Evolutionary conservation across 2,888 invertebrate species (phyloP).

Genomic region (Volucella inanis): DNA sequence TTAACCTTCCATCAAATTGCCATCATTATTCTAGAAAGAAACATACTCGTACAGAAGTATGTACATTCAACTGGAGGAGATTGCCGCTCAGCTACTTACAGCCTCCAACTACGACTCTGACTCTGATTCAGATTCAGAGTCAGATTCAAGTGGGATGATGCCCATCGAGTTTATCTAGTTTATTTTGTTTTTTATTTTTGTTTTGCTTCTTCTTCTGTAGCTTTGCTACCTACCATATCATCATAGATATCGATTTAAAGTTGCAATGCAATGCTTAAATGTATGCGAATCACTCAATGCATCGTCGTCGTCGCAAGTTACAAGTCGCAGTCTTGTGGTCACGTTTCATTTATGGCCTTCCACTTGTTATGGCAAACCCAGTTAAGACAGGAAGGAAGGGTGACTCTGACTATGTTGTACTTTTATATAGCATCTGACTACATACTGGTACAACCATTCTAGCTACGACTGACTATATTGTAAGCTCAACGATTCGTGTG

Average conservation of each 20-base stretch:
- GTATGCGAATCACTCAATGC: constrained; percentile 46
- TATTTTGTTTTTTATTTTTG: constrained; percentile 3
- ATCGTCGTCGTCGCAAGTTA: constrained; percentile 22
- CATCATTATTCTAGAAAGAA: constrained; percentile 40
- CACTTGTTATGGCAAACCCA: constrained; percentile 54
- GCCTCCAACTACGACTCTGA: not conserved
- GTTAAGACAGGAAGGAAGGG: constrained; percentile 63
- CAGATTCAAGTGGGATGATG: constrained; percentile 45
- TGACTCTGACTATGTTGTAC: constrained; percentile 29
- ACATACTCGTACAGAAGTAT: constrained; percentile 48
- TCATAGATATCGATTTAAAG: constrained; percentile 61
- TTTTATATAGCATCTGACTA: constrained; percentile 19
- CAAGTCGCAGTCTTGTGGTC: constrained; percentile 41
- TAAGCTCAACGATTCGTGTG: constrained; percentile 43
- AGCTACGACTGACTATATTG: constrained; percentile 20
- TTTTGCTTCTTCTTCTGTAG: constrained; percentile 25
- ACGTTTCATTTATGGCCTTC: constrained; percentile 62
- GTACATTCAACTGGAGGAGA: constrained; percentile 53
- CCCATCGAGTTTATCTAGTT: constrained; percentile 66
- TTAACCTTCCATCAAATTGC: constrained; percentile 63
- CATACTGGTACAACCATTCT: constrained; percentile 29
- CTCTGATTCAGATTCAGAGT: not conserved
- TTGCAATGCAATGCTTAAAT: constrained; percentile 37
- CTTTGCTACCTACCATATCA: constrained; percentile 33
- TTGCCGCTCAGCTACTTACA: constrained; percentile 40